phyloP scores from a whole-genome alignment of 2,888 invertebrate genomes.

The Oscheius sp. region DNA sequence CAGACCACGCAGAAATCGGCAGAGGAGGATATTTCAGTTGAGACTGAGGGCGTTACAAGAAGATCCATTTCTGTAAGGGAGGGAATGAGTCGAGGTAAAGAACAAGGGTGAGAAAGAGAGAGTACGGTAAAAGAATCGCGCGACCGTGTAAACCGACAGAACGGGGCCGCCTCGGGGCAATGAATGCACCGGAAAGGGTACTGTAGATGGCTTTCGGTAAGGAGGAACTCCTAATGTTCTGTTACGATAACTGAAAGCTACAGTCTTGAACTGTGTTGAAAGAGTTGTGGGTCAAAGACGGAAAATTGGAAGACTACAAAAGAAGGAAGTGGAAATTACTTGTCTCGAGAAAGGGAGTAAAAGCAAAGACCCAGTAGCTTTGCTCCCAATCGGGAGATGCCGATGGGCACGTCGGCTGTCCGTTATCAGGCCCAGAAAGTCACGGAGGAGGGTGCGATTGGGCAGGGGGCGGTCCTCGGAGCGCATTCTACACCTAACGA shows the following conservation, averaged over 20 bases:
- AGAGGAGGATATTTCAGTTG: constrained; percentile 41
- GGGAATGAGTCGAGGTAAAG: not conserved
- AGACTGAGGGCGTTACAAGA: constrained; percentile 47
- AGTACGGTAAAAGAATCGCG: not conserved
- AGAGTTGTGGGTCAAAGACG: not conserved
- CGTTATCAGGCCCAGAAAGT: constrained; percentile 32
- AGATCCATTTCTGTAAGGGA: constrained; percentile 42
- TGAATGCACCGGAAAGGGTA: too few relatives aligned
- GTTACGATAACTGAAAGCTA: too few relatives aligned
- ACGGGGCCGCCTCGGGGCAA: too few relatives aligned
- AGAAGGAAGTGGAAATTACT: not conserved
- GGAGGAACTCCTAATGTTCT: too few relatives aligned
- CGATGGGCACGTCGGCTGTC: constrained; percentile 27
- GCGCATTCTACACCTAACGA: constrained; percentile 33
- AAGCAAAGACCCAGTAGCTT: not conserved
- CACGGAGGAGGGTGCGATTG: constrained; percentile 33
- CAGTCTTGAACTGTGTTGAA: not conserved
- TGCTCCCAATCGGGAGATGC: not conserved
- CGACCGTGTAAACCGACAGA: not conserved
- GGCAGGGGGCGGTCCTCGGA: constrained; percentile 31
- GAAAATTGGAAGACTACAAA: not conserved
- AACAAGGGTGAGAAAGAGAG: not conserved
- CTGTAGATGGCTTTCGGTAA: too few relatives aligned
- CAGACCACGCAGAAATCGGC: constrained; percentile 71
- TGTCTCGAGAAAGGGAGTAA: not conserved